phyloP scores from a whole-genome alignment of 2,113 vertebrate species.

The Proteles cristata region DNA sequence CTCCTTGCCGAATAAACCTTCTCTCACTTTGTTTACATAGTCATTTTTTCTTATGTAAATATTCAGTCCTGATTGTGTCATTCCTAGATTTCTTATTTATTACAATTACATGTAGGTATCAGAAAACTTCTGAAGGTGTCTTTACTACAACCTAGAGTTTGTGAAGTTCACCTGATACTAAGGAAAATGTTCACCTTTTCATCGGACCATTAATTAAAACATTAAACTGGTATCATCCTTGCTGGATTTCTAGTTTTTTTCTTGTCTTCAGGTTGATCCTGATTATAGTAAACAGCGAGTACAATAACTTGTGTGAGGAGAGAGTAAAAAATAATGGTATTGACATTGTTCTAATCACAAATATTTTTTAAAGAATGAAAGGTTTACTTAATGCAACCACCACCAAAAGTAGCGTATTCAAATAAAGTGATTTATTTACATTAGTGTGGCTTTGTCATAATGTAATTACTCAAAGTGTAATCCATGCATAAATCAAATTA shows the following conservation, averaged over 20 bases:
- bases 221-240: not conserved
- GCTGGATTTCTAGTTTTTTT: not conserved
- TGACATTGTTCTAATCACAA: constrained; percentile 67
- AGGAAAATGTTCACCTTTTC: not conserved
- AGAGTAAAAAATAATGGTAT: constrained; percentile 65
- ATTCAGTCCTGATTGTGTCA: not conserved
- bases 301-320: not conserved
- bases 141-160: not conserved
- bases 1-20: not conserved
- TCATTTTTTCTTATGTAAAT: not conserved
- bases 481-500: constrained; percentile 69
- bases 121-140: not conserved
- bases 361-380: constrained; percentile 49
- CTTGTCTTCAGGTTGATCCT: not conserved
- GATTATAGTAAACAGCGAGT: not conserved
- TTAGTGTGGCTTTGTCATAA: constrained; percentile 68
- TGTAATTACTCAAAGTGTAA: constrained; percentile 76
- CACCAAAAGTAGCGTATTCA: constrained; percentile 14
- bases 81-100: not conserved
- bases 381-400: constrained; percentile 67
- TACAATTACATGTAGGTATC: not conserved
- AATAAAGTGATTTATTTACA: constrained; percentile 70
- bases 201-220: not conserved
- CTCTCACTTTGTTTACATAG: not conserved
- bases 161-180: not conserved